Evolutionary conservation across 2,888 invertebrate genomes (phyloP).

Genomic region (Platerodrilus igneus): DNA sequence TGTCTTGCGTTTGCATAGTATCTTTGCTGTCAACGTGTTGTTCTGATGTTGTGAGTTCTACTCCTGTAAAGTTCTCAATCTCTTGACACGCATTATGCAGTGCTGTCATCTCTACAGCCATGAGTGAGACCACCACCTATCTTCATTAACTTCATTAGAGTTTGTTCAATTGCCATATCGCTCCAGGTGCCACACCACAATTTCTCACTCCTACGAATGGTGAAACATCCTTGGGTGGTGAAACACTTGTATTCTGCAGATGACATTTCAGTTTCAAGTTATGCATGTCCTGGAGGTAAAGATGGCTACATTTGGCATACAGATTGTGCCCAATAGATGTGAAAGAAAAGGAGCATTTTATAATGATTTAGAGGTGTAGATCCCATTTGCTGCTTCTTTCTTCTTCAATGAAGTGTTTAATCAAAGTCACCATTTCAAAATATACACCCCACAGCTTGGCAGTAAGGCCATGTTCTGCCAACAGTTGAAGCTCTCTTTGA

Average conservation of each 20-base stretch:
- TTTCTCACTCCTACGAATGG: slow-evolving; percentile 11
- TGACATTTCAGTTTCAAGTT: slow-evolving; percentile 7
- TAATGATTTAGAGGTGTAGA: slow-evolving; percentile 11
- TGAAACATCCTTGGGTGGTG: slow-evolving; percentile 8
- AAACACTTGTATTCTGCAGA: slow-evolving; percentile 6
- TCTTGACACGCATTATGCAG: slow-evolving; percentile 7
- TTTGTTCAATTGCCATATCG: slow-evolving; percentile 7
- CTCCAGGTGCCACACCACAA: slow-evolving; percentile 8
- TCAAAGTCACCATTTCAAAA: too few relatives aligned
- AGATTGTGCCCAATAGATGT: slow-evolving; percentile 10
- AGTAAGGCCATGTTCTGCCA: slow-evolving; percentile 11
- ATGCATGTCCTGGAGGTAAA: slow-evolving; percentile 11
- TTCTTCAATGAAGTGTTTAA: slow-evolving; percentile 4
- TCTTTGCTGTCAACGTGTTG: slow-evolving; percentile 12
- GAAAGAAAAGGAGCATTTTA: slow-evolving; percentile 10
- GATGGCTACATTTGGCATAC: slow-evolving; percentile 10
- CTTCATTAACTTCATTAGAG: slow-evolving; percentile 9
- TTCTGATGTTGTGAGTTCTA: slow-evolving; percentile 9
- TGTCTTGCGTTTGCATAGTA: slow-evolving; percentile 11
- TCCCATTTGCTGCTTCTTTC: slow-evolving; percentile 10
- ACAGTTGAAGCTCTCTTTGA: slow-evolving; percentile 9
- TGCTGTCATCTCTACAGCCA: slow-evolving; percentile 10
- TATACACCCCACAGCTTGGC: slow-evolving; percentile 6
- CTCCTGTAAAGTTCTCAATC: slow-evolving; percentile 8
- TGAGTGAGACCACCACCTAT: slow-evolving; percentile 12